Base-by-base conservation (phyloP, 2,113 vertebrate genomes). In the Engraulis encrasicolus region DNA sequence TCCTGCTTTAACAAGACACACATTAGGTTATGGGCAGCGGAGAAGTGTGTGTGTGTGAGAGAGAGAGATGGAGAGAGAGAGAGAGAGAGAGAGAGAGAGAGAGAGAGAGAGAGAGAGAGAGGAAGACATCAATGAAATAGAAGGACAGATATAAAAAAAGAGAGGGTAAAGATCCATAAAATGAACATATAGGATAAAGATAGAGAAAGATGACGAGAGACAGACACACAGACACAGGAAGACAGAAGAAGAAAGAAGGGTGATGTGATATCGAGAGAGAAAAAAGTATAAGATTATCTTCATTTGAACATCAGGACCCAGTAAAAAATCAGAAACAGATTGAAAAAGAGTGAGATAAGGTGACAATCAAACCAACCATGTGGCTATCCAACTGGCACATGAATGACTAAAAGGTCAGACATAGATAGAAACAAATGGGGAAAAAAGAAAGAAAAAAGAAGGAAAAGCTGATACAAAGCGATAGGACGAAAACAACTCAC, bases 101-200 rank as follows among this genome's bases (percentile, higher is more conserved):
- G 23, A 23, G 23, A 66, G 58, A 58, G 19, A 58, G 17, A 58
- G 50, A 52, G 50, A 52, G n/a, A 54, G n/a, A 20, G n/a, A 23
- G 54, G 14, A 23, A 61, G 54, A 61, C 54, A 61, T 61, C 54
- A 61, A 61, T 61, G 54, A 61, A n/a, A 61, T 52, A 50, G 48
- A 50, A 50, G 14, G 48, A 14, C 14, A 61, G 6, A 23, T 19
- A 23, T 23, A 6, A 23, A n/a, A 4, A 61, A 6, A 61, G 20
- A 61, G 27, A 61, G 54, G 5, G 20, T n/a, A 61, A 4, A 61
- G 20, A 61, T 23, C 54, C n/a, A 61, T 61, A 61, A 23, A 61
- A 61, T 61, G n/a, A n/a, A n/a, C n/a, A 7, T 23, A 23, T 6
- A n/a, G n/a, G 5, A 23, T n/a, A 23, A 61, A 23, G 54, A 58